Evolutionary conservation across 2,113 vertebrate species (phyloP), one percentile per base, ranked within the genome.

Genomic region (Siniperca chuatsi): DNA sequence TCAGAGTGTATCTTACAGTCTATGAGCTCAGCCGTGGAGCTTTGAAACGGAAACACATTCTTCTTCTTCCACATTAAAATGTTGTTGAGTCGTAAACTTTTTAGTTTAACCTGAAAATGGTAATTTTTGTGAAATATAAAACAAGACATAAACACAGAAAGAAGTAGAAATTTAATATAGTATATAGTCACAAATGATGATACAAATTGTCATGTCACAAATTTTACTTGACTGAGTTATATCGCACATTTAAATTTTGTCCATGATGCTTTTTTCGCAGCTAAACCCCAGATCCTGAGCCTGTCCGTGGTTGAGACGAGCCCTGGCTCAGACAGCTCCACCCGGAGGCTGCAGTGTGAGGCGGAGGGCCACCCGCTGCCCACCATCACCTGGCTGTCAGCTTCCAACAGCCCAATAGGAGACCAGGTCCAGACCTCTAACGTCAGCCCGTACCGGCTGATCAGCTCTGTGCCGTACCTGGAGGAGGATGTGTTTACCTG

Each of bases 341-440:
- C 71, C 78, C 20, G 8, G 6, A 61, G 66, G 68, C 83, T 87
- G 62, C 48, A 20, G 72, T 90, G 89, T 61, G 62, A 79, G 20
- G 82, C 10, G 9, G 76, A 85, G 37, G 85, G 89, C 10, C 8
- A 85, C 12, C 85, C 89, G 0, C 16, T 18, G 12, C 85, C 82
- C 3, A 21, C 37, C 10, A 12, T 85, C 4, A 70, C 70, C 25
- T 90, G 82, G 82, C 42, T 87, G 46, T 42, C 25, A 0, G 37
- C 40, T 40, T 66, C 84, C 66, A 20, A 25, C 23, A 0, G 9
- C 2, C 5, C 1, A 4, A 1, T 23, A 0, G 52, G 9, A 0
- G 15, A 58, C 7, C 52, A 64, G 58, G 54, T 23, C 11, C 1
- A 4, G 6, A 64, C 21, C 20, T 8, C 1, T 0, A 0, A 3